Evolutionary conservation across 2,113 vertebrate species (phyloP).

Genomic region (Aleadryas rufinucha): DNA sequence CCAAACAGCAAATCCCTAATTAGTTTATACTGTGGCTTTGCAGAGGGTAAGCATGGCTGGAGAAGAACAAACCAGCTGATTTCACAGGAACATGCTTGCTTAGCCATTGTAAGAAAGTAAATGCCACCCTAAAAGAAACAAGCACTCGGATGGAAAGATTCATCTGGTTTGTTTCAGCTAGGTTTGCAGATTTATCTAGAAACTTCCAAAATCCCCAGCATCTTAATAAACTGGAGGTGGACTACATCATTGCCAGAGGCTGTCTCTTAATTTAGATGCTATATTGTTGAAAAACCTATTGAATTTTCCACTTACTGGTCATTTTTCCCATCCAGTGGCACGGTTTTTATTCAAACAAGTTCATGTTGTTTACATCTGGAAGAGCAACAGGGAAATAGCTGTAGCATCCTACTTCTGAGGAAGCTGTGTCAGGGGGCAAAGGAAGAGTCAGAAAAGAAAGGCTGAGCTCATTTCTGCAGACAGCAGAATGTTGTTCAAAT

Average conservation of each 20-base stretch:
- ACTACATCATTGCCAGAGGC: neutral
- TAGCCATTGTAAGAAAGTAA: neutral
- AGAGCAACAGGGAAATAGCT: neutral
- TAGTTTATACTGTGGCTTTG: slow-evolving; percentile 50
- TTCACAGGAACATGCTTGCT: slow-evolving; percentile 22
- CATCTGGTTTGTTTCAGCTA: neutral
- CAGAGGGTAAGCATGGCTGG: slow-evolving; percentile 19
- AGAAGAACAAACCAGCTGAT: slow-evolving; percentile 46
- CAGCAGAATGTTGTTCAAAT: neutral
- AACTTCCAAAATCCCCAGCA: neutral
- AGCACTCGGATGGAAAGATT: neutral
- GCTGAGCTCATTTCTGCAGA: neutral
- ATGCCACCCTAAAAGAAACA: neutral
- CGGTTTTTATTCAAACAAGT: neutral
- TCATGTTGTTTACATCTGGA: neutral
- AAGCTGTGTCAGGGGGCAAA: neutral
- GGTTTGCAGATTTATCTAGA: neutral
- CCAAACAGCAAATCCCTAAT: slow-evolving; percentile 58
- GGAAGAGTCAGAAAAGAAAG: neutral
- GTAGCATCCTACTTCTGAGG: neutral
- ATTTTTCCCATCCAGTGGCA: neutral
- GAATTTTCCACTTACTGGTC: neutral
- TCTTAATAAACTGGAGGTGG: neutral
- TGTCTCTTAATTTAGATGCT: neutral
- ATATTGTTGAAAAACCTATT: neutral